Conservation (phyloP, 2,888 invertebrate species). For the Erynnis tages region DNA sequence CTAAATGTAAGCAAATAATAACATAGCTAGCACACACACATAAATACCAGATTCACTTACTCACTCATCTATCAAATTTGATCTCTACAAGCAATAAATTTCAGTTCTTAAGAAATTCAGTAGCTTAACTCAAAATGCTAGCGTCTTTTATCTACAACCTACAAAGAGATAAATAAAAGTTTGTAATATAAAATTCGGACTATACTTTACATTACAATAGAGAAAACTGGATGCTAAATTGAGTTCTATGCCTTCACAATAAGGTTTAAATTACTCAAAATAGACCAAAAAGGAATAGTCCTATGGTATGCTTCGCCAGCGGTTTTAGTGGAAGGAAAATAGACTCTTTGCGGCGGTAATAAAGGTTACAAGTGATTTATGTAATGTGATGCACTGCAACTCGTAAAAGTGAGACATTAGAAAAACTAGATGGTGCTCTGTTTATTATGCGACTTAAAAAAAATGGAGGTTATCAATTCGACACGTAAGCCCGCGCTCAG, state of each 20-base stretch:
- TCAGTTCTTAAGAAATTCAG: not conserved
- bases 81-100: too few relatives aligned
- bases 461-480: too few relatives aligned
- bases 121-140: not conserved
- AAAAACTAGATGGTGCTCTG: slow-evolving; percentile 25
- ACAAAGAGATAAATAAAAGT: slow-evolving; percentile 1
- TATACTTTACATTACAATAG: not conserved
- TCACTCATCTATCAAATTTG: too few relatives aligned
- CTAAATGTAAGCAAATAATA: too few relatives aligned
- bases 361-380: slow-evolving; percentile 38
- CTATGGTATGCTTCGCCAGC: not conserved
- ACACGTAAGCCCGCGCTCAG: too few relatives aligned
- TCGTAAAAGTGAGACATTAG: slow-evolving; percentile 25
- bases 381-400: slow-evolving; percentile 34
- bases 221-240: not conserved
- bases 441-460: too few relatives aligned
- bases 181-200: slow-evolving; percentile 1
- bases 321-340: slow-evolving; percentile 25
- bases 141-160: not conserved
- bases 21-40: too few relatives aligned
- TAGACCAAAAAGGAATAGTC: slow-evolving; percentile 9
- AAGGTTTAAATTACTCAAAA: slow-evolving; percentile 26
- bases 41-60: too few relatives aligned
- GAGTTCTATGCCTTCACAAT: slow-evolving; percentile 11
- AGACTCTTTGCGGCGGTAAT: slow-evolving; percentile 31